phyloP scores from a whole-genome alignment of 2,113 vertebrate species.

The Pollachius pollachius region DNA sequence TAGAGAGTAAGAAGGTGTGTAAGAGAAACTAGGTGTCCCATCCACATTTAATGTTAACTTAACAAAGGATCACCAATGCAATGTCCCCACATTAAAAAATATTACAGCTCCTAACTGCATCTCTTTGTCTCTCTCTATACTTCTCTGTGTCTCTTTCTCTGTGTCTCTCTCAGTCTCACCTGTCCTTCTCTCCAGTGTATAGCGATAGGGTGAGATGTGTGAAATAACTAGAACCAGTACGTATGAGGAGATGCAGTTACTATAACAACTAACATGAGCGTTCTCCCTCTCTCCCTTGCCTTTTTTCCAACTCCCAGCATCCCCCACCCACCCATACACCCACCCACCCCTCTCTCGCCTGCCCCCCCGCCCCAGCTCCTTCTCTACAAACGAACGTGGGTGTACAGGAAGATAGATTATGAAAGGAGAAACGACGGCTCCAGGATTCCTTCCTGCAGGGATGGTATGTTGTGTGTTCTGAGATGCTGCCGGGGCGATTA shows the following conservation, averaged over 20 bases:
- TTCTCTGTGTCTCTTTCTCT: background rate
- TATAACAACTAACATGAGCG: conserved; percentile 69
- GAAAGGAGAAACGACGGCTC: conserved; percentile 55
- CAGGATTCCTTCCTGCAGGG: conserved; percentile 60
- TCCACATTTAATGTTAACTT: too few species aligned
- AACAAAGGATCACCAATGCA: too few species aligned
- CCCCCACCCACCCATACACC: conserved; percentile 30
- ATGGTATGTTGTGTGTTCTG: conserved; percentile 21
- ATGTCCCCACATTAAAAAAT: too few species aligned
- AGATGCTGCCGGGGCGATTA: too few species aligned
- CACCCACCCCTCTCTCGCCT: background rate
- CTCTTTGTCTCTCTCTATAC: background rate
- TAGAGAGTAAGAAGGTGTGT: too few species aligned
- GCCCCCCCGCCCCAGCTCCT: too few species aligned
- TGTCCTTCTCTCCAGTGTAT: too few species aligned
- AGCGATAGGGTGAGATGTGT: too few species aligned
- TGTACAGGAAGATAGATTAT: conserved; percentile 61
- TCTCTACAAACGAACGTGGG: conserved; percentile 54
- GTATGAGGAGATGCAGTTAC: conserved; percentile 68
- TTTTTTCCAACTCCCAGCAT: background rate
- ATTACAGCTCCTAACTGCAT: too few species aligned
- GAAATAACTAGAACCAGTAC: conserved; percentile 52
- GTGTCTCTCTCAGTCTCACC: background rate
- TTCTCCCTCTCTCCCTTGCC: background rate
- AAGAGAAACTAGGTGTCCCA: too few species aligned